A percentile compares a stretch with the other conserved stretches of the same genome.
These are phyloP conservation scores for Botia kubotai DNA, from an alignment of 2,797 vertebrate species.

Conservation along the genomic window DNA sequence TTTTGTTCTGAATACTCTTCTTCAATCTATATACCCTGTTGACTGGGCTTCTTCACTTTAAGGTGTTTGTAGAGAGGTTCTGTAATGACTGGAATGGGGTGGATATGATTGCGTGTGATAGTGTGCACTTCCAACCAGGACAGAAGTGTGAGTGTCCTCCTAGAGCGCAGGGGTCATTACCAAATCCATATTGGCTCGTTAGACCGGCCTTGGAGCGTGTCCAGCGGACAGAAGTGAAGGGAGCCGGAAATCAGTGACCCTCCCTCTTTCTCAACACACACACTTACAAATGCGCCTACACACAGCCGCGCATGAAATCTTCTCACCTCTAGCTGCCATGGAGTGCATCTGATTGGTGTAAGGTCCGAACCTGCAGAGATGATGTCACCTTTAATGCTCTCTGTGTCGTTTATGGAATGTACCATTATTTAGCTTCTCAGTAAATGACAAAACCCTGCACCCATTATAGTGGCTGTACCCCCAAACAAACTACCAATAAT, in stretches of 20 bases:
- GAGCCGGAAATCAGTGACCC: slow-evolving; percentile 59
- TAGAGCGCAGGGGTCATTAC: slow-evolving; percentile 65
- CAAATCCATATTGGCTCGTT: slow-evolving; percentile 74
- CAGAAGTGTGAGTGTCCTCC: slow-evolving; percentile 56
- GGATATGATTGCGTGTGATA: slow-evolving; percentile 34
- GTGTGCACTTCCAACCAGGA: slow-evolving; percentile 58
- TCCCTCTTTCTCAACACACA: slow-evolving; percentile 44
- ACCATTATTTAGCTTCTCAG: slow-evolving; percentile 38
- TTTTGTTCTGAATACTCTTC: background rate
- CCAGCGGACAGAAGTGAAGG: slow-evolving; percentile 63
- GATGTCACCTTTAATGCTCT: slow-evolving; percentile 54
- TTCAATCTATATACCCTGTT: slow-evolving; percentile 47
- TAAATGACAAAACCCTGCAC: slow-evolving; percentile 45
- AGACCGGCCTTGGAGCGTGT: slow-evolving; percentile 72
- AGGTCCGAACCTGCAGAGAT: slow-evolving; percentile 53
- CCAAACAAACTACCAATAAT: slow-evolving; percentile 49
- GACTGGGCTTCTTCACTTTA: slow-evolving; percentile 12
- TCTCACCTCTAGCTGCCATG: slow-evolving; percentile 62
- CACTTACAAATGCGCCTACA: slow-evolving; percentile 18
- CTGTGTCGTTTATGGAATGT: slow-evolving; percentile 40
- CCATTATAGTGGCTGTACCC: slow-evolving; percentile 15
- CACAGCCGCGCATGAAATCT: slow-evolving; percentile 35
- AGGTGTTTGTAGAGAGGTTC: slow-evolving; percentile 49
- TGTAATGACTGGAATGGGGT: slow-evolving; percentile 55
- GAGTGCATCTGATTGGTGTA: slow-evolving; percentile 51